Conservation (phyloP, 2,113 vertebrate species). For the Silurus glanis region DNA sequence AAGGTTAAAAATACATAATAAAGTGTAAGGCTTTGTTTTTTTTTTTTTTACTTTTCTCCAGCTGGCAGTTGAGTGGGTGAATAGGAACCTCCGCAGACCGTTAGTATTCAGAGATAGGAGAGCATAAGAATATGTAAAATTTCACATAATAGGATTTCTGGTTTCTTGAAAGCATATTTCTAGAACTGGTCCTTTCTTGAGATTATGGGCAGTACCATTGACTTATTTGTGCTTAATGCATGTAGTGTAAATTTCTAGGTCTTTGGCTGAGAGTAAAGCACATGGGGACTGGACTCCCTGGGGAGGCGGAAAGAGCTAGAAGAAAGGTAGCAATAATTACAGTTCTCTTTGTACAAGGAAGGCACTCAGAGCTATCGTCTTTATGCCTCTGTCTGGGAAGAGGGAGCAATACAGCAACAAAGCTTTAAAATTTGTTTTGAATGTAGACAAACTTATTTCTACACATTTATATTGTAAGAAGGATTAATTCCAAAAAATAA, state of each 20-base stretch:
- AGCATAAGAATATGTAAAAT: background rate
- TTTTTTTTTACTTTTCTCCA: too few relatives aligned
- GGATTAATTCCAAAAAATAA: background rate
- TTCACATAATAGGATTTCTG: background rate
- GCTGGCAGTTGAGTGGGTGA: too few relatives aligned
- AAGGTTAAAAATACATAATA: too few relatives aligned
- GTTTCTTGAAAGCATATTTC: background rate
- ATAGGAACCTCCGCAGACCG: too few relatives aligned
- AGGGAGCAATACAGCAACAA: slow-evolving; percentile 1
- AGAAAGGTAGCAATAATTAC: slow-evolving; percentile 16
- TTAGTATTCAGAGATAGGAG: too few relatives aligned
- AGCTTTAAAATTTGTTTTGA: background rate
- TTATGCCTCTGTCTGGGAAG: background rate
- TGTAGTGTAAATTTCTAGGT: background rate
- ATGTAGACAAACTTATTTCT: background rate
- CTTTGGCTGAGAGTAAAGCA: background rate
- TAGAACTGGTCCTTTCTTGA: background rate
- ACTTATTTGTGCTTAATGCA: background rate
- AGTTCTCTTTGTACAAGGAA: slow-evolving; percentile 5
- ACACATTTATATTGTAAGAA: background rate
- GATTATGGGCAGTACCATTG: background rate
- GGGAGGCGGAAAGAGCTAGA: background rate
- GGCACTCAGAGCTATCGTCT: slow-evolving; percentile 12
- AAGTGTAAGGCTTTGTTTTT: background rate
- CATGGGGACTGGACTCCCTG: background rate